Conservation (phyloP, 2,797 vertebrate species). For the Fistularia commersonii region DNA sequence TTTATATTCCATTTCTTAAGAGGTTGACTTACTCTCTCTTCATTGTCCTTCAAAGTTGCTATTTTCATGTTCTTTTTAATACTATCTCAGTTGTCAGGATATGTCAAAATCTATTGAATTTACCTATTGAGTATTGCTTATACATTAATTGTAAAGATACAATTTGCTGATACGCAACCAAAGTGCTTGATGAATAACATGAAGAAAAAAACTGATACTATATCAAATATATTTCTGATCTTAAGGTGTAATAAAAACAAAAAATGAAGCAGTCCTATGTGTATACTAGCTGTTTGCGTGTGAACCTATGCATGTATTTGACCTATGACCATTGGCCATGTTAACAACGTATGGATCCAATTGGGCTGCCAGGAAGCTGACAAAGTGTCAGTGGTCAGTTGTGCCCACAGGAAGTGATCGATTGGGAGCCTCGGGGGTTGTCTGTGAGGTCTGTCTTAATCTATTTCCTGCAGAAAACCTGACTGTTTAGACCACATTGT, state of each 20-base stretch:
- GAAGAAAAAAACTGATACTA: conserved; percentile 6
- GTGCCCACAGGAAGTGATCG: conserved; percentile 70
- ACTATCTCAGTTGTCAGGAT: conserved; percentile 11
- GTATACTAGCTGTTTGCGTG: neutral
- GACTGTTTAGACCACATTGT: conserved; percentile 34
- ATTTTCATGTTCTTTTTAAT: conserved; percentile 14
- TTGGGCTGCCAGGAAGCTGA: conserved; percentile 70
- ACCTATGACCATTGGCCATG: conserved; percentile 61
- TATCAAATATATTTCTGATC: neutral
- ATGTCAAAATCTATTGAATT: conserved; percentile 26
- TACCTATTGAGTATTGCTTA: conserved; percentile 19
- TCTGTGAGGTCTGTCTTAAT: conserved; percentile 60
- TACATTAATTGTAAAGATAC: conserved; percentile 29
- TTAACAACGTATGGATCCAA: conserved; percentile 72
- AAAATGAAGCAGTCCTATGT: conserved; percentile 20
- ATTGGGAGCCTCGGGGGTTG: conserved; percentile 66
- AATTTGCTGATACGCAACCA: conserved; percentile 28
- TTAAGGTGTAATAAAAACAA: conserved; percentile 16
- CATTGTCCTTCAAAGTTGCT: too few species aligned
- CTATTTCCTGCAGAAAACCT: conserved; percentile 62
- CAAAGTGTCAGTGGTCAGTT: conserved; percentile 70
- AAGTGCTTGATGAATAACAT: conserved; percentile 27
- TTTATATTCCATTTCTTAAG: neutral
- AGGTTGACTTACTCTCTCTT: too few species aligned
- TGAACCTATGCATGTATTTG: conserved; percentile 36